A percentile compares a stretch with the other conserved stretches of the same genome.
Evolutionary conservation across 35 echinoderm and acorn worm genomes (phyloP).

Genomic region (Anneissia japonica): DNA sequence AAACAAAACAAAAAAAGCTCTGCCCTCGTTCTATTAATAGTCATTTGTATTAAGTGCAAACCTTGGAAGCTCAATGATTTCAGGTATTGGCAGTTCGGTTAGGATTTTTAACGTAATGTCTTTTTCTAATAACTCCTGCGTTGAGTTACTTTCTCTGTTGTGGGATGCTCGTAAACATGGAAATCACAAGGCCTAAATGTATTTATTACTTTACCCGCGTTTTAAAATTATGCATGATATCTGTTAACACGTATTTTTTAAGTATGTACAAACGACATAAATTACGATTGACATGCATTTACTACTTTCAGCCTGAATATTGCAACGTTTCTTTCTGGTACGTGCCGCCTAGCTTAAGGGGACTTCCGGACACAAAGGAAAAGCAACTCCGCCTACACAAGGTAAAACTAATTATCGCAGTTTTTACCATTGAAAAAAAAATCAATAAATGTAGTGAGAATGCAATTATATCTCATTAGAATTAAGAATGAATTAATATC

Average conservation of each 20-base stretch:
- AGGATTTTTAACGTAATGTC: too few relatives aligned
- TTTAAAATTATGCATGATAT: neutral
- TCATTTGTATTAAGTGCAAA: too few relatives aligned
- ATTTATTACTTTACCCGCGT: neutral
- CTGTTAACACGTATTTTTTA: neutral
- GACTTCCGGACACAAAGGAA: conserved; percentile 38
- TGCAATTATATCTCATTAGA: too few relatives aligned
- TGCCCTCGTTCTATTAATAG: too few relatives aligned
- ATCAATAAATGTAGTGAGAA: neutral
- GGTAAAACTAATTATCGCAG: conserved; percentile 27
- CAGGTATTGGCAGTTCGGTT: too few relatives aligned
- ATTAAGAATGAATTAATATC: too few relatives aligned
- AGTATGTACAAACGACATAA: neutral
- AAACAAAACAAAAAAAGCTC: too few relatives aligned
- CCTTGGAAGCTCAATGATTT: too few relatives aligned
- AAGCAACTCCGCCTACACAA: conserved; percentile 40
- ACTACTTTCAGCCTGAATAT: conserved; percentile 53
- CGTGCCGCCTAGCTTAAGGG: conserved; percentile 59
- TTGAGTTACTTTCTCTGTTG: neutral
- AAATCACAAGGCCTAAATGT: too few relatives aligned
- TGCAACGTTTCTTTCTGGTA: conserved; percentile 96
- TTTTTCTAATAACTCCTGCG: neutral
- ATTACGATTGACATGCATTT: neutral
- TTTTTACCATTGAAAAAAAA: neutral
- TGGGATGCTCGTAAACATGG: too few relatives aligned